These are phyloP conservation scores for Theocolax elegans DNA, from an alignment of 1,140 invertebrate genomes.

Conservation along the genomic window DNA sequence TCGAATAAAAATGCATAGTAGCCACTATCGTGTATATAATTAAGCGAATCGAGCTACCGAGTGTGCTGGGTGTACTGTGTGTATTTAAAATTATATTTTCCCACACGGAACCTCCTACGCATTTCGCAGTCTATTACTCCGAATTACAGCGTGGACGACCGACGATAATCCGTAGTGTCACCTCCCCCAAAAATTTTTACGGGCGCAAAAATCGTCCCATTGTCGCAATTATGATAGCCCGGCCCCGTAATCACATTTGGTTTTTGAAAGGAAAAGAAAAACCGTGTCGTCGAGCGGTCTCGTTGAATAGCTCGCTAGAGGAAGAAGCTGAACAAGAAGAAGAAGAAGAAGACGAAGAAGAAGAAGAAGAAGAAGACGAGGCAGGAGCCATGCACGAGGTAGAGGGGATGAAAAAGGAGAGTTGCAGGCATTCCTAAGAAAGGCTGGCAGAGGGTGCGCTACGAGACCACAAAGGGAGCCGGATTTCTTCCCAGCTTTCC, in stretches of 20 bases:
- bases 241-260: constrained; percentile 17
- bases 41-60: no score
- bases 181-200: constrained; percentile 6
- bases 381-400: not conserved
- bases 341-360: not conserved
- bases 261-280: constrained; percentile 4
- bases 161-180: not conserved
- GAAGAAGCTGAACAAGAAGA: not conserved
- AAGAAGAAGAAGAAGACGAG: not conserved
- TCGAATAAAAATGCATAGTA: no score
- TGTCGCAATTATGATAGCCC: not conserved
- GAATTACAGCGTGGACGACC: not conserved
- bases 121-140: not conserved
- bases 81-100: constrained; percentile 19
- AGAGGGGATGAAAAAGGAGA: constrained; percentile 9
- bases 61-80: not conserved
- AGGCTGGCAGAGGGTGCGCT: not conserved
- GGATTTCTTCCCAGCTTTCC: constrained; percentile 3
- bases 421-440: constrained; percentile 14
- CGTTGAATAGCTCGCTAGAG: not conserved
- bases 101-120: not conserved
- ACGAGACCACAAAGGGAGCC: constrained; percentile 22
- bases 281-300: constrained; percentile 21
- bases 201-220: constrained; percentile 13
- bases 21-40: no score